Conservation (phyloP, 2,113 vertebrate genomes). For the Psilopsiagon aurifrons region DNA sequence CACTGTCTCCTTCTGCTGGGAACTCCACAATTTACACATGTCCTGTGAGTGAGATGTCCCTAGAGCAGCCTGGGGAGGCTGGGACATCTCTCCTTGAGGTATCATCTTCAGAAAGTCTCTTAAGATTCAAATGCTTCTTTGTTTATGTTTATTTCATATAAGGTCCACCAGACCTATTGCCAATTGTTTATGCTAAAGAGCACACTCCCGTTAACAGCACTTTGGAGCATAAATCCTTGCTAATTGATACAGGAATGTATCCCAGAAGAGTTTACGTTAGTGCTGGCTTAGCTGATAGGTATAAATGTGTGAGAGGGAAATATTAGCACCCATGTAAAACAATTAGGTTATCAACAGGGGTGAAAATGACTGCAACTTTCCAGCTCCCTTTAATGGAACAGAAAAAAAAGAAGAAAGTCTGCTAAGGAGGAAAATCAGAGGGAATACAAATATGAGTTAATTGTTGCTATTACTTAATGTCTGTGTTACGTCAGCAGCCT, state of each 20-base stretch:
- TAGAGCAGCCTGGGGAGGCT: neutral
- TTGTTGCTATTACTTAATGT: neutral
- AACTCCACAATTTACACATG: neutral
- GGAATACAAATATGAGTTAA: slow-evolving; percentile 28
- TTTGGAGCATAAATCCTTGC: slow-evolving; percentile 67
- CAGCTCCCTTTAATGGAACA: slow-evolving; percentile 14
- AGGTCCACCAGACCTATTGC: slow-evolving; percentile 48
- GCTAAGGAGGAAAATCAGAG: slow-evolving; percentile 53
- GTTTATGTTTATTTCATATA: slow-evolving; percentile 20
- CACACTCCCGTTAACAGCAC: slow-evolving; percentile 51
- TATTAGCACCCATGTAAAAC: slow-evolving; percentile 66
- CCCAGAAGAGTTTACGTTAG: slow-evolving; percentile 62
- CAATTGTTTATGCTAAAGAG: slow-evolving; percentile 61
- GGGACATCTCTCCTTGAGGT: neutral
- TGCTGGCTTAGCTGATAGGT: slow-evolving; percentile 68
- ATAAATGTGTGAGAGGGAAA: slow-evolving; percentile 59
- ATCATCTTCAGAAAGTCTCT: neutral
- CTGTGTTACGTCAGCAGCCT: neutral
- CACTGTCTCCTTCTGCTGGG: neutral
- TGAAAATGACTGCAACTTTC: slow-evolving; percentile 54
- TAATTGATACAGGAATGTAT: slow-evolving; percentile 67
- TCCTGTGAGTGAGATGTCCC: neutral
- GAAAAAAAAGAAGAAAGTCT: neutral
- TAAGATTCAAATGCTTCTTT: neutral
- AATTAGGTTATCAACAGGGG: slow-evolving; percentile 66